These are phyloP conservation scores for Rynchops niger DNA, from an alignment of 2,113 vertebrate species.

Conservation along the genomic window DNA sequence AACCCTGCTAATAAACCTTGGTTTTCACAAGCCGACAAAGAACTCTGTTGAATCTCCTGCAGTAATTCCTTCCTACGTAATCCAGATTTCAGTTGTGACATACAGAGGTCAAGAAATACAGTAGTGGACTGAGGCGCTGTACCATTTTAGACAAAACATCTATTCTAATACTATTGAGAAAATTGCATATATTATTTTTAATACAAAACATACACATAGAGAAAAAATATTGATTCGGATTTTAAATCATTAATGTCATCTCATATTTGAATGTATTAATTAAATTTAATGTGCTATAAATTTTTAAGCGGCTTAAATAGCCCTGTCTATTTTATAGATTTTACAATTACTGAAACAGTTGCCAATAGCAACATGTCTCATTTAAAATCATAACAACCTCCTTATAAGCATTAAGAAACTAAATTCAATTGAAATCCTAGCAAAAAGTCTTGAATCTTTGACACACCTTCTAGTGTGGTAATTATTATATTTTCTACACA, in stretches of 20 bases:
- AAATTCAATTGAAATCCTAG: constrained; percentile 22
- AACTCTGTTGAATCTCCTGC: not conserved
- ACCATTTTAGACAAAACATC: not conserved
- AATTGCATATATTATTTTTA: not conserved
- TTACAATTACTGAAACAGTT: constrained; percentile 42
- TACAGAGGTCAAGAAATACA: not conserved
- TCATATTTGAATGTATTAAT: constrained; percentile 31
- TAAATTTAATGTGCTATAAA: constrained; percentile 37
- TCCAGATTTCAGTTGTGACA: not conserved
- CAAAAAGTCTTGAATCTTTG: constrained; percentile 2
- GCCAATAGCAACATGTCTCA: constrained; percentile 33
- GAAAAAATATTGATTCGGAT: constrained; percentile 12
- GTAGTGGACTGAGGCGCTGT: not conserved
- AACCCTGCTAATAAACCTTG: not conserved
- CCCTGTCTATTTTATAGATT: constrained; percentile 18
- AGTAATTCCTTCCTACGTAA: not conserved
- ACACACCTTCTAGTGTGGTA: not conserved
- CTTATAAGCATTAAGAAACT: constrained; percentile 2
- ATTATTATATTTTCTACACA: not conserved
- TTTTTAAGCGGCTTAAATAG: constrained; percentile 34
- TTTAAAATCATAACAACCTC: constrained; percentile 35
- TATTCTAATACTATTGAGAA: not conserved
- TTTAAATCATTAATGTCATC: constrained; percentile 1
- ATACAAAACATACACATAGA: not conserved
- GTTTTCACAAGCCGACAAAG: not conserved